Percentiles rank a stretch among this genome's conserved stretches.
Evolutionary conservation across 2,113 vertebrate species (phyloP).

Genomic region (Burhinus bistriatus): DNA sequence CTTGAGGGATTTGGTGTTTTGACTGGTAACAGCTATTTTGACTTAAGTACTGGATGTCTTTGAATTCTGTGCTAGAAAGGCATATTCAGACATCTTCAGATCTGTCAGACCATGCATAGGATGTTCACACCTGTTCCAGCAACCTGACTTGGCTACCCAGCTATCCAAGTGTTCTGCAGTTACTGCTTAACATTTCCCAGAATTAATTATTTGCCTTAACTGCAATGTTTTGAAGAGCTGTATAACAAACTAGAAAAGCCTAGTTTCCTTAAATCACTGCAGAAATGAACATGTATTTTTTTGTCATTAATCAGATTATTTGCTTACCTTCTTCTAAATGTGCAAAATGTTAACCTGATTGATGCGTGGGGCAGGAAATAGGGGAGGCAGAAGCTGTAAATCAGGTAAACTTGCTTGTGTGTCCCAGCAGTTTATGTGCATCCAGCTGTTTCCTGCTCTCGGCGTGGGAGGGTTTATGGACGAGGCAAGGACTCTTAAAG

Average conservation of each 20-base stretch:
- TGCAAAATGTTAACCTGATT: not conserved
- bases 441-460: slow-evolving; percentile 12
- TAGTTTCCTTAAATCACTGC: not conserved
- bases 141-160: not conserved
- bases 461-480: not conserved
- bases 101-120: not conserved
- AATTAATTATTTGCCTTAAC: not conserved
- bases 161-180: not conserved
- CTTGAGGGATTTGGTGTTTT: slow-evolving; percentile 26
- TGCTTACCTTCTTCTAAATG: not conserved
- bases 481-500: not conserved
- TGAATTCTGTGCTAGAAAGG: not conserved
- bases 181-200: not conserved
- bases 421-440: not conserved
- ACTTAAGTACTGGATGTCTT: not conserved
- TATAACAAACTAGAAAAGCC: not conserved
- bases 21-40: slow-evolving; percentile 35
- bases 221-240: not conserved
- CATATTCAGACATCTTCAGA: not conserved
- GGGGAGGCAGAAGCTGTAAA: not conserved
- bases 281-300: not conserved
- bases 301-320: not conserved
- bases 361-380: not conserved
- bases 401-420: not conserved
- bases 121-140: slow-evolving; percentile 12